Evolutionary conservation across 2,888 invertebrate genomes (phyloP), one percentile per base, ranked within the genome.

Genomic region (Agriopis leucophaearia): DNA sequence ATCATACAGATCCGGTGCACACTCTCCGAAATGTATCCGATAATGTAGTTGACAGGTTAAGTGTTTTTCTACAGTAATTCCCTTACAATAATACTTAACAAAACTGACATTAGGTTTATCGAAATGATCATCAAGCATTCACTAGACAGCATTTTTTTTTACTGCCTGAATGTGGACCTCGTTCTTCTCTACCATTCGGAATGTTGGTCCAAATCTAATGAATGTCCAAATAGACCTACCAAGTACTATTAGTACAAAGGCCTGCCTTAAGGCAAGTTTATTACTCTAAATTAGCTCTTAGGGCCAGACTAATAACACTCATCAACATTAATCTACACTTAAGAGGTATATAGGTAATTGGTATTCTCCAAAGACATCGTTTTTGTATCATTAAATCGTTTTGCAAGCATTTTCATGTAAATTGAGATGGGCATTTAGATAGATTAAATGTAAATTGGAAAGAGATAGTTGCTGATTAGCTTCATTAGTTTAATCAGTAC

Each of bases 261-360:
- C 36, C 15, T 8, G 7, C 35, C 12, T 10, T 44, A 27, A 27
- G 27, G 58, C 16, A 16, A 18, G 40, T 18, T 57, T 50, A 27
- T 59, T 59, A 48, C 38, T 5, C 10, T 36, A 18, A 59, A 59
- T 59, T 50, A 59, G 59, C 48, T 48, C 59, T 66, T 57, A 45
- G 13, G 66, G 67, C 61, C 44, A 50, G 54, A 59, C 52, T 48
- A 54, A 55, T 50, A 52, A 57, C 47, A 45, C 55, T 61, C 57
- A 66, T 45, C 52, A 52, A 27, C 44, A 27, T 45, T 27, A 36
- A 52, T 63, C 36, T 59, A 9, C 48, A 38, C 61, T 59, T 59
- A 8, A 42, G 44, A 44, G 13, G 8, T 35, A 13, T 15, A n/a
- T 56, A 44, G 56, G 27, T 27, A 44, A 42, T 27, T 12, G 42